Percentiles rank a stretch among this genome's conserved stretches.
Conservation (phyloP, 2,113 vertebrate species). For the Propithecus coquereli region DNA sequence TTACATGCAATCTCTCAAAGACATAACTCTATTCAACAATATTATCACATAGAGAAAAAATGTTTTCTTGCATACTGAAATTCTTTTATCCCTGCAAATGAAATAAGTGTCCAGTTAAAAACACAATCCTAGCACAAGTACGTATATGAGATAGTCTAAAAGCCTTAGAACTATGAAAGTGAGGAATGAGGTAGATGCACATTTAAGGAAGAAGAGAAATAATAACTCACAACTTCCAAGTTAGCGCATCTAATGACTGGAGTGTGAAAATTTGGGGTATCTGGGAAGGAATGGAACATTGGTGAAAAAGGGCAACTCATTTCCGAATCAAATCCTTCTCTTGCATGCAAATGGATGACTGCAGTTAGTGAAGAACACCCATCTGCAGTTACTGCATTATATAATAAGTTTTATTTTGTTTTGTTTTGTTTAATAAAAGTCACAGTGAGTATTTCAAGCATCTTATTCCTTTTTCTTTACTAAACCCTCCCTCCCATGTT, state of each 20-base stretch:
- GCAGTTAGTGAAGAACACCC: not conserved
- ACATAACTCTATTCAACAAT: not conserved
- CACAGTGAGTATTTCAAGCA: not conserved
- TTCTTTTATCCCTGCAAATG: not conserved
- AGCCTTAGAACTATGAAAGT: not conserved
- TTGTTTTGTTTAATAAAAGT: not conserved
- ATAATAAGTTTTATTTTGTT: not conserved
- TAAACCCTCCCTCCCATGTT: not conserved
- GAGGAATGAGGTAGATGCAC: not conserved
- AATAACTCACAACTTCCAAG: not conserved
- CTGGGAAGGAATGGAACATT: not conserved
- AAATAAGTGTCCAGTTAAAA: not conserved
- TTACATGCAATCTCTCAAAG: not conserved
- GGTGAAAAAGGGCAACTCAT: not conserved
- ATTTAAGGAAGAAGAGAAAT: not conserved
- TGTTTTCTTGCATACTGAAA: not conserved
- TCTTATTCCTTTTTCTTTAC: not conserved
- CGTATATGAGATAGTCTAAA: not conserved
- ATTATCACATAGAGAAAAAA: not conserved
- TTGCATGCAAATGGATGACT: not conserved
- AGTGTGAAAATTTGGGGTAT: not conserved
- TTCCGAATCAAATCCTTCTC: not conserved
- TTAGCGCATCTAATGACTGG: not conserved
- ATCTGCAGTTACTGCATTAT: not conserved
- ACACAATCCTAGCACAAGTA: not conserved